These are phyloP conservation scores for Chaetogeoica ovagalla DNA, from an alignment of 2,888 invertebrate genomes.

Conservation along the genomic window DNA sequence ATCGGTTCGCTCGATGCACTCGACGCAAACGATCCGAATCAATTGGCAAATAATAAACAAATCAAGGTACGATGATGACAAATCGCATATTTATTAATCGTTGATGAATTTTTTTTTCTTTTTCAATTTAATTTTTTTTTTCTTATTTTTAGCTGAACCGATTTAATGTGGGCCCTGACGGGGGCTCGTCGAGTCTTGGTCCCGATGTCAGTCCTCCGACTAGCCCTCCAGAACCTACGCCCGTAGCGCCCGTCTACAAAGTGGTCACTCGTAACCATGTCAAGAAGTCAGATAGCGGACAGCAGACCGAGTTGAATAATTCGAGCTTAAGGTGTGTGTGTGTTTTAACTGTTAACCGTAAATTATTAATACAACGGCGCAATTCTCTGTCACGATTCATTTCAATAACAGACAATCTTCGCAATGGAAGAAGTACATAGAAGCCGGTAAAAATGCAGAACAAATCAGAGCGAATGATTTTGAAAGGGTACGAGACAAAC, in stretches of 20 bases:
- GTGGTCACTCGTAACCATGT: conserved; percentile 57
- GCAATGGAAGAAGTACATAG: conserved; percentile 63
- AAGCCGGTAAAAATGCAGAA: conserved; percentile 59
- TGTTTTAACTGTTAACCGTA: neutral
- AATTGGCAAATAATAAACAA: conserved; percentile 24
- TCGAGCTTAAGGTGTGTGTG: conserved; percentile 50
- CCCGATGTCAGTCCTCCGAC: conserved; percentile 54
- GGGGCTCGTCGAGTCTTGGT: conserved; percentile 54
- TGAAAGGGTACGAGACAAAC: conserved; percentile 59
- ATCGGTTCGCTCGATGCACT: conserved; percentile 24
- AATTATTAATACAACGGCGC: neutral
- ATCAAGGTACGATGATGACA: conserved; percentile 45
- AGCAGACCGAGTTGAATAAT: conserved; percentile 62
- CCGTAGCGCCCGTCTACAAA: conserved; percentile 57
- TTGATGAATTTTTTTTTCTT: neutral
- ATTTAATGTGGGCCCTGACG: conserved; percentile 54
- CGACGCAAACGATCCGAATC: conserved; percentile 30
- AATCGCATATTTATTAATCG: neutral
- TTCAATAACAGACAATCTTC: conserved; percentile 58
- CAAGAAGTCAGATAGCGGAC: conserved; percentile 63
- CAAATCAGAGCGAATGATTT: conserved; percentile 52
- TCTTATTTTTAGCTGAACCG: conserved; percentile 51
- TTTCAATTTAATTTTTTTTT: conserved; percentile 6
- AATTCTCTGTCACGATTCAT: neutral
- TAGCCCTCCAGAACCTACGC: conserved; percentile 56